A percentile compares a stretch with the other conserved stretches of the same genome.
phyloP scores from a whole-genome alignment of 2,113 vertebrate genomes.

The Alosa alosa region DNA sequence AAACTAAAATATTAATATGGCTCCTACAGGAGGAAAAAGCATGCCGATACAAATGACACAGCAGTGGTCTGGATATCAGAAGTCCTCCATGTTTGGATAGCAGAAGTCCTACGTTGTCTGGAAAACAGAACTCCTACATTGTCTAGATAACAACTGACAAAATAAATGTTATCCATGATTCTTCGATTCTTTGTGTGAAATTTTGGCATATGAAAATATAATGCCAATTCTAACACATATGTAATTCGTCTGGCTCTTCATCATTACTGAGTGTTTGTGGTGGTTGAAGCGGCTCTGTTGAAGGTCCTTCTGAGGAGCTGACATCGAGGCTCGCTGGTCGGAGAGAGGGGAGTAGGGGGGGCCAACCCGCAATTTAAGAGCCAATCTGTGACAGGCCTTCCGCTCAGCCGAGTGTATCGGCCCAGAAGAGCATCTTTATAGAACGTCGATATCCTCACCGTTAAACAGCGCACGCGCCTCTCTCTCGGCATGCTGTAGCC shows the following conservation, averaged over 20 bases:
- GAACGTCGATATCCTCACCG: constrained; percentile 24
- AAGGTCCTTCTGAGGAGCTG: not conserved
- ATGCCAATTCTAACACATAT: not conserved
- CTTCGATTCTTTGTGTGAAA: not conserved
- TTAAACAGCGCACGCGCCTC: not conserved
- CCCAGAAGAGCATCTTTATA: constrained; percentile 21
- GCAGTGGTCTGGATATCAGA: not conserved
- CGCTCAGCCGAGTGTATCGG: constrained; percentile 40
- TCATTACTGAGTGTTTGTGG: not conserved
- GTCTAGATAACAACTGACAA: not conserved
- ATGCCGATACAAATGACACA: no score
- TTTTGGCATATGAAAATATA: not conserved
- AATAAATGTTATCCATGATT: not conserved
- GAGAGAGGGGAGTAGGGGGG: not conserved
- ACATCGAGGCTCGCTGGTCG: not conserved
- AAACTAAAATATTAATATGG: no score
- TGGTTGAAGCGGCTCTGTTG: not conserved
- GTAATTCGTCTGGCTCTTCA: not conserved
- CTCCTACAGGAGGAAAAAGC: not conserved
- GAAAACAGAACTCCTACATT: not conserved
- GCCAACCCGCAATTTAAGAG: constrained; percentile 57
- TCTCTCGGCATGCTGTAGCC: not conserved
- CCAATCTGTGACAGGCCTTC: constrained; percentile 53
- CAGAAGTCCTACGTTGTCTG: not conserved
- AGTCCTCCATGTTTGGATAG: not conserved